Evolutionary conservation across 2,888 invertebrate species (phyloP).

Genomic region (Cantharis rustica): DNA sequence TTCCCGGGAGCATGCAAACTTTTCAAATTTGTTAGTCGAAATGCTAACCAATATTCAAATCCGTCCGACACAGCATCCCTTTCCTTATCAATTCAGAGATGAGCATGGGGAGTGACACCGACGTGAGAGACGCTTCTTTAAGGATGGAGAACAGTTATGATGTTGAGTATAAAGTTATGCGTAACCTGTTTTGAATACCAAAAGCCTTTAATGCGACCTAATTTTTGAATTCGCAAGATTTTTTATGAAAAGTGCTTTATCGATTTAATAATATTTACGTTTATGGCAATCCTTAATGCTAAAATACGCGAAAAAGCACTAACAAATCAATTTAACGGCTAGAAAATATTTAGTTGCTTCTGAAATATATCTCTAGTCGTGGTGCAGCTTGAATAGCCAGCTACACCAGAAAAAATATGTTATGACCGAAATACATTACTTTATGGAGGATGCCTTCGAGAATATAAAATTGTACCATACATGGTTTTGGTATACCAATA

Average conservation of each 20-base stretch:
- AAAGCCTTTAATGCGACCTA: constrained; percentile 46
- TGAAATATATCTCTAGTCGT: constrained; percentile 26
- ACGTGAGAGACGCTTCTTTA: constrained; percentile 32
- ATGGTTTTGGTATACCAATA: background rate
- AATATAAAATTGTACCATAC: background rate
- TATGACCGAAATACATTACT: background rate
- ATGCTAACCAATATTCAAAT: constrained; percentile 36
- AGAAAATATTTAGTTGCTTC: constrained; percentile 28
- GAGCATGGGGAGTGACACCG: constrained; percentile 12
- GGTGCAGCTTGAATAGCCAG: constrained; percentile 10
- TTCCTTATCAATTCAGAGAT: constrained; percentile 13
- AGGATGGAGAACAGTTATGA: constrained; percentile 42
- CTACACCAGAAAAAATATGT: constrained; percentile 18
- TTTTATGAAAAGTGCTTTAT: constrained; percentile 26
- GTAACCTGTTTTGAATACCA: constrained; percentile 50
- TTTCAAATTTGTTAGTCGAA: constrained; percentile 35
- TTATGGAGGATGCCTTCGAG: background rate
- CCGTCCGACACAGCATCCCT: constrained; percentile 21
- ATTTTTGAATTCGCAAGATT: constrained; percentile 37
- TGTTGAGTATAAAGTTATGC: constrained; percentile 51
- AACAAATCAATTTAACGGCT: constrained; percentile 32
- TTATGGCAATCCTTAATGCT: constrained; percentile 22
- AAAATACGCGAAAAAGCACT: constrained; percentile 20
- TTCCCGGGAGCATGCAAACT: constrained; percentile 45
- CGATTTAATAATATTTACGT: constrained; percentile 28